A percentile compares a stretch with the other conserved stretches of the same genome.
Conservation (phyloP, 1,140 invertebrate genomes). For the Bombus consobrinus region DNA sequence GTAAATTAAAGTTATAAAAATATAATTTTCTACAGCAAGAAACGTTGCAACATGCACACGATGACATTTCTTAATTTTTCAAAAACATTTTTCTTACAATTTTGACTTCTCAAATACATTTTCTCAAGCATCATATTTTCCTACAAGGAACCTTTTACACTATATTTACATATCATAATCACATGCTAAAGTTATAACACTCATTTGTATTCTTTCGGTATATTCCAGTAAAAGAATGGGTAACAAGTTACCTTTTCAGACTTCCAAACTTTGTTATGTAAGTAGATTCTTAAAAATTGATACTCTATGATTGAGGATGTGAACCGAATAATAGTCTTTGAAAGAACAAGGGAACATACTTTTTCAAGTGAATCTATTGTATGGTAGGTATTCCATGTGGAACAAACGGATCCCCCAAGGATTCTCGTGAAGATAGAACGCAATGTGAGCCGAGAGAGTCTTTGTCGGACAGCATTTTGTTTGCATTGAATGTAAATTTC, state of each 20-base stretch:
- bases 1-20: too few species aligned
- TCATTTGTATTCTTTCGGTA: too few species aligned
- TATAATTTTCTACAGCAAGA: too few species aligned
- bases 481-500: slow-evolving; percentile 36
- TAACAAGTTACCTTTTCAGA: not conserved
- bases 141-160: too few species aligned
- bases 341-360: slow-evolving; percentile 22
- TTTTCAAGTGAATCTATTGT: slow-evolving; percentile 34
- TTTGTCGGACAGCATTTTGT: slow-evolving; percentile 2
- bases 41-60: too few species aligned
- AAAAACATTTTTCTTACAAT: not conserved
- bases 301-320: too few species aligned
- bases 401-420: slow-evolving; percentile 43
- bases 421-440: slow-evolving; percentile 59
- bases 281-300: not conserved
- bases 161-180: too few species aligned
- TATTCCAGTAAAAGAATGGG: not conserved
- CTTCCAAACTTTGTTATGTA: not conserved
- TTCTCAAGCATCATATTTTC: too few species aligned
- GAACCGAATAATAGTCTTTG: not conserved
- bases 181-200: not conserved
- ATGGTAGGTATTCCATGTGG: not conserved
- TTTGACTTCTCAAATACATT: too few species aligned
- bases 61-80: too few species aligned
- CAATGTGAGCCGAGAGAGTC: slow-evolving; percentile 36